phyloP scores from a whole-genome alignment of 1,140 invertebrate genomes.

The Cyclina sinensis region DNA sequence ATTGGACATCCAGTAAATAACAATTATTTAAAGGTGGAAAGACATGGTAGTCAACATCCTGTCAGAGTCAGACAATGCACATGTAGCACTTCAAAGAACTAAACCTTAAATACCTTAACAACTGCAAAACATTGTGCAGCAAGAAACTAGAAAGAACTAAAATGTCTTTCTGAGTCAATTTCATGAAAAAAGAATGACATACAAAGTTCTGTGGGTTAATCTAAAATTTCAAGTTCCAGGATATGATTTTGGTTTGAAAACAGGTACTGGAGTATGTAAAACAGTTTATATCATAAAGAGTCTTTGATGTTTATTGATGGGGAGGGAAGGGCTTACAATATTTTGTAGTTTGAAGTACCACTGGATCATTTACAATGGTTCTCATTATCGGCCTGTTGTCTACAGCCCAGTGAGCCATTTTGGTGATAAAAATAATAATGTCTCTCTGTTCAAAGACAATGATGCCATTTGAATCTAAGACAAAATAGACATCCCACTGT shows the following conservation, averaged over 20 bases:
- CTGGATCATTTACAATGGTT: slow-evolving; percentile 53
- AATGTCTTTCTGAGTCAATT: no score
- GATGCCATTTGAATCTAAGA: slow-evolving; percentile 35
- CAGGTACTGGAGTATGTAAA: neutral
- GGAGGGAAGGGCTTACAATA: neutral
- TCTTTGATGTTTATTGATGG: slow-evolving; percentile 17
- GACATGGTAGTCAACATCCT: no score
- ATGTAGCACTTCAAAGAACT: no score
- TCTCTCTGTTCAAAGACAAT: slow-evolving; percentile 64
- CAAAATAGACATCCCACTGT: slow-evolving; percentile 63
- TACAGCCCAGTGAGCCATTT: slow-evolving; percentile 37
- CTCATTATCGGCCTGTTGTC: slow-evolving; percentile 29
- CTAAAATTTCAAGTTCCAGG: neutral
- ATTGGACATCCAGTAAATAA: no score
- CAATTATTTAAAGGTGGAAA: no score
- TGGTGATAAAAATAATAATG: slow-evolving; percentile 51
- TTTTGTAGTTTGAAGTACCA: neutral
- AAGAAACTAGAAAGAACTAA: no score
- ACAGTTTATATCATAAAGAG: neutral
- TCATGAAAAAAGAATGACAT: no score
- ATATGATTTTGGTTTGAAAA: slow-evolving; percentile 8
- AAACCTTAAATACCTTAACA: no score
- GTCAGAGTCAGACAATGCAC: no score
- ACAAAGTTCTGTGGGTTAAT: no score
- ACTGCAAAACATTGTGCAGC: no score